phyloP scores from a whole-genome alignment of 37 sponge, comb jelly and placozoan genomes.

The Geodia barretti region DNA sequence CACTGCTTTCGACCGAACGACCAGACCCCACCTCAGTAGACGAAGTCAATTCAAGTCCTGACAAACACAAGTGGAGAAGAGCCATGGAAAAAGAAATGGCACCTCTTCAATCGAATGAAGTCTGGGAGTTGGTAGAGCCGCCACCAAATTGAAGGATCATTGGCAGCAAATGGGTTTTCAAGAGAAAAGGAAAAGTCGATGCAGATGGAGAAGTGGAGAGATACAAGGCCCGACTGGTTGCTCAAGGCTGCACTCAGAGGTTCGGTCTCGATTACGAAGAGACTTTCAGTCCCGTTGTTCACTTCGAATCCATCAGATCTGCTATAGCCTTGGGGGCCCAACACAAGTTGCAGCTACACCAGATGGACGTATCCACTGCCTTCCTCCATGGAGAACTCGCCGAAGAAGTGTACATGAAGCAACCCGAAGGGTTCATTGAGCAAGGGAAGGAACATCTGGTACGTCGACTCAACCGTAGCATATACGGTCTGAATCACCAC shows the following conservation, averaged over 20 bases:
- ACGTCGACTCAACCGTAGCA: not conserved
- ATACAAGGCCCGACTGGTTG: constrained; percentile 34
- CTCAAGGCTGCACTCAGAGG: no score
- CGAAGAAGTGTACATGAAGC: constrained; percentile 24
- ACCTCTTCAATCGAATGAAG: constrained; percentile 6
- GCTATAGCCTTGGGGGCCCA: constrained; percentile 24
- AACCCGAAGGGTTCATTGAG: constrained; percentile 11
- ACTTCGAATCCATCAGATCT: constrained; percentile 23
- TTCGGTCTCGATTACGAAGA: constrained; percentile 41
- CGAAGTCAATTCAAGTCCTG: no score
- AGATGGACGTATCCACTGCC: constrained; percentile 20
- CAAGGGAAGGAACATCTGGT: constrained; percentile 17
- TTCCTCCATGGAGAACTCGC: no score
- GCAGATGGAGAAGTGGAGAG: constrained; percentile 3
- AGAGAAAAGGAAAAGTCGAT: constrained; percentile 9
- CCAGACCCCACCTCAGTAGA: constrained; percentile 30
- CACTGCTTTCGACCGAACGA: no score
- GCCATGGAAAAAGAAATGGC: constrained; percentile 9
- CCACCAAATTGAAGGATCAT: not conserved
- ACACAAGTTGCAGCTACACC: constrained; percentile 16
- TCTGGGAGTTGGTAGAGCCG: constrained; percentile 18
- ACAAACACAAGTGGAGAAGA: no score
- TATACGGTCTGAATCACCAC: constrained; percentile 39
- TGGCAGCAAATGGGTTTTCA: constrained; percentile 3
- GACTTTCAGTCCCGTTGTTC: constrained; percentile 35